Conservation (phyloP, 1,140 invertebrate species). For the Dreissena polymorpha region DNA sequence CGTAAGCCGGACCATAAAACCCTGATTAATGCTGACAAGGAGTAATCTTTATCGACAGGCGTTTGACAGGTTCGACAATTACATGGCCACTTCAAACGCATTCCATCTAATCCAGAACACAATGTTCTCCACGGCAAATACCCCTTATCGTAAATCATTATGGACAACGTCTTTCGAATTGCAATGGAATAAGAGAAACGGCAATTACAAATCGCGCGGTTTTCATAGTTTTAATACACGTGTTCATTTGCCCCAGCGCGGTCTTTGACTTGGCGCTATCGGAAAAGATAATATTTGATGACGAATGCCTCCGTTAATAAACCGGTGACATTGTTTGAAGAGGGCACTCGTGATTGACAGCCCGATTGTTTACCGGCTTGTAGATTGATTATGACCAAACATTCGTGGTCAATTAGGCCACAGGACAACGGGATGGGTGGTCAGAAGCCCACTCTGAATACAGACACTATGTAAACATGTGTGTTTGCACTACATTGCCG, state of each 20-base stretch:
- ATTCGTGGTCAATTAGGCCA: background rate
- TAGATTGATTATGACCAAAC: slow-evolving; percentile 22
- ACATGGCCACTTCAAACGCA: slow-evolving; percentile 57
- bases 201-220: too few relatives aligned
- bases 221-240: too few relatives aligned
- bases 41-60: slow-evolving; percentile 56
- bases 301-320: slow-evolving; percentile 42
- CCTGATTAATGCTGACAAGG: slow-evolving; percentile 55
- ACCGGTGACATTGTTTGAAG: slow-evolving; percentile 29
- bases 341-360: slow-evolving; percentile 36
- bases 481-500: background rate
- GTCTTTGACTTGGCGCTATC: slow-evolving; percentile 21
- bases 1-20: slow-evolving; percentile 47
- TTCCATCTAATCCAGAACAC: slow-evolving; percentile 52
- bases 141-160: slow-evolving; percentile 48
- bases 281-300: slow-evolving; percentile 51
- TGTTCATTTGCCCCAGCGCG: too few relatives aligned
- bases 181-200: slow-evolving; percentile 21
- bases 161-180: slow-evolving; percentile 26
- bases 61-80: slow-evolving; percentile 57
- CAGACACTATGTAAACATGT: background rate
- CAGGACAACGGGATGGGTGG: slow-evolving; percentile 27
- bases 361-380: slow-evolving; percentile 12
- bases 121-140: slow-evolving; percentile 33
- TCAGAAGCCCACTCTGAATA: slow-evolving; percentile 19